These are phyloP conservation scores for Anarsia innoxiella DNA, from an alignment of 2,888 invertebrate genomes.

Conservation along the genomic window DNA sequence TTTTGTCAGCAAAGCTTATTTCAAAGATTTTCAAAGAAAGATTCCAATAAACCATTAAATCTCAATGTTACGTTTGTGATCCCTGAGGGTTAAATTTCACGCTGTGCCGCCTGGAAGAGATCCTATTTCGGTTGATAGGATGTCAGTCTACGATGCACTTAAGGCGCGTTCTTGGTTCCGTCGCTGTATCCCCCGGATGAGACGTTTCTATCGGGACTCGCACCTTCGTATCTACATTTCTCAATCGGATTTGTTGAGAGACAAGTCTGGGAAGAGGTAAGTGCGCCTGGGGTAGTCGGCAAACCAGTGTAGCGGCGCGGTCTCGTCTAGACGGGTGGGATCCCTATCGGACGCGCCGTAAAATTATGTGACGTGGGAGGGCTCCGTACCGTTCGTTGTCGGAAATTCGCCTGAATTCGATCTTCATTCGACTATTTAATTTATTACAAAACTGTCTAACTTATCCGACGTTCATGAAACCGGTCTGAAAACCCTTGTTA, in stretches of 20 bases:
- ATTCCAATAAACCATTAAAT: slow-evolving; percentile 9
- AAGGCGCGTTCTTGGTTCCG: slow-evolving; percentile 36
- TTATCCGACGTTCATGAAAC: neutral
- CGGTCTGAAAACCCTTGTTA: neutral
- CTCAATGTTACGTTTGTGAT: slow-evolving; percentile 7
- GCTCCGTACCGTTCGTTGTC: slow-evolving; percentile 33
- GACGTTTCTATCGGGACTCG: slow-evolving; percentile 42
- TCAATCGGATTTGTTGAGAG: slow-evolving; percentile 43
- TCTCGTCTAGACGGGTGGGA: slow-evolving; percentile 68
- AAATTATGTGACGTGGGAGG: slow-evolving; percentile 63
- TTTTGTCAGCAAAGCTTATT: too few species aligned
- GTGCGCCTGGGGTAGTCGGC: slow-evolving; percentile 36
- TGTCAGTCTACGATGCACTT: slow-evolving; percentile 39
- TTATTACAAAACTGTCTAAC: slow-evolving; percentile 18
- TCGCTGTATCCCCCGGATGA: slow-evolving; percentile 26
- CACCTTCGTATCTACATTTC: slow-evolving; percentile 41
- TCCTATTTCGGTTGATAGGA: slow-evolving; percentile 35
- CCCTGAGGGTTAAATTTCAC: slow-evolving; percentile 22
- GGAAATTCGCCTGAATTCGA: slow-evolving; percentile 42
- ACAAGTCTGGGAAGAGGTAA: slow-evolving; percentile 36
- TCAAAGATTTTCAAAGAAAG: too few species aligned
- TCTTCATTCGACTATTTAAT: slow-evolving; percentile 36
- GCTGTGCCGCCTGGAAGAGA: slow-evolving; percentile 27
- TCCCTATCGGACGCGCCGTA: slow-evolving; percentile 57
- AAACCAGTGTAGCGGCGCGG: slow-evolving; percentile 53